Evolutionary conservation across 37 sponge, comb jelly and placozoan genomes (phyloP), one percentile per base, ranked within the genome.

Genomic region (Cladorhizidae sp.): DNA sequence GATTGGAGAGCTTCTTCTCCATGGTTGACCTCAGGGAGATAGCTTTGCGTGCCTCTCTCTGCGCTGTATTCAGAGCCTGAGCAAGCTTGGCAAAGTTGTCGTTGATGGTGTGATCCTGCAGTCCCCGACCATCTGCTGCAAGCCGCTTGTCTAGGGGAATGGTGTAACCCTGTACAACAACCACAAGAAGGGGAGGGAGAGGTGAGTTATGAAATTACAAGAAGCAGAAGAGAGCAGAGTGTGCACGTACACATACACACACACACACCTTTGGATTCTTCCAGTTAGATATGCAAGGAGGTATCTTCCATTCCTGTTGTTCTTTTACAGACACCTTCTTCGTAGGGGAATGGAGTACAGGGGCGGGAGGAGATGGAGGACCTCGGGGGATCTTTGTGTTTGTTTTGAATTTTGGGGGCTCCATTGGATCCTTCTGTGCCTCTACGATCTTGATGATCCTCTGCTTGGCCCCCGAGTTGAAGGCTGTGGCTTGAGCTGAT

Each of bases 301-400:
- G 98, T 21, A 98, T 95, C 80, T 98, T 98, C 98, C 98, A 98
- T 58, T 98, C 98, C 54, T 98, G 98, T 76, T 98, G 98, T 69
- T 98, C 98, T 69, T 95, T 95, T 36, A 91, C 98, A 64, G 98
- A 95, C 51, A 94, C 95, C 83, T 98, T 98, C 22, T 96, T 70
- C 6, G 96, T 84, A 0, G 98, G 98, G 23, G 96, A 95, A 80
- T 98, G 98, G 28, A 98, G 82, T 18, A 98, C 96, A 32, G 98
- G 98, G 8, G 93, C 98, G 45, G 98, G 98, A 42, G 98, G 98
- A 18, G 98, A 98, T 56, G 98, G 98, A 9, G 98, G 98, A 0
- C 98, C 98, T 26, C 96, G 70, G 29, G 98, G 98, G 45, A 95
- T 93, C 76, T 98, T 98, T 56, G 89, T 93, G 86, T 98, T 98